Base-by-base conservation (phyloP, 2,797 vertebrate species). In the Sarcoramphus papa region DNA sequence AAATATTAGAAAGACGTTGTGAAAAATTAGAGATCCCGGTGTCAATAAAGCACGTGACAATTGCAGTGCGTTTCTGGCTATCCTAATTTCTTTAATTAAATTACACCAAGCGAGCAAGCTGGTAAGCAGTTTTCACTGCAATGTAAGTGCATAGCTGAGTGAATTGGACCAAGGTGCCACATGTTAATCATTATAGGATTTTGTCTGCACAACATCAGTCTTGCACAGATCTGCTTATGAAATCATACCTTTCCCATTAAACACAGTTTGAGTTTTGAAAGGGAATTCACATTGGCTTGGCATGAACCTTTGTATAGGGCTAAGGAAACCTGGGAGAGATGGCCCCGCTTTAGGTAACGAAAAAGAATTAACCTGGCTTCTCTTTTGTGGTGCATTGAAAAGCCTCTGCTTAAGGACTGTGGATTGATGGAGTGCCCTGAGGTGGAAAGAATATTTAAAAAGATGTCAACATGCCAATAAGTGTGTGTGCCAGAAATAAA, bases 231-330 rank as follows among this genome's bases (percentile, higher is more conserved):
- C 89, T 91, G 70, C 76, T 97, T 96, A 93, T 91, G 93, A 90
- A 97, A 92, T 96, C 96, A 96, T 97, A 88, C 93, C 79, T 96
- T 96, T 97, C 89, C 82, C 74, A 94, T 97, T 97, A 97, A 93
- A 59, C 76, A 67, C 77, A 91, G 85, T 86, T 96, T 76, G 95
- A 81, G 67, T 84, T 92, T 93, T 90, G 77, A 88, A 93, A 92
- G 81, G 24, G 64, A 95, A 73, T 91, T 96, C 84, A 79, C 56
- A 90, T 73, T 91, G 90, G 48, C 89, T 96, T 95, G 77, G 89
- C 80, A 67, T 5, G 59, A 88, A 31, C 43, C 33, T 83, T 83
- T 92, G 54, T 53, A 23, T 11, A 62, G 57, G 45, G 40, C 40
- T 87, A 27, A 88, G 67, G 33, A 77, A 94, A 67, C 20, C 82